A percentile compares a stretch with the other conserved stretches of the same genome.
Evolutionary conservation across 2,888 invertebrate species (phyloP).

Genomic region (Sturmia bella): DNA sequence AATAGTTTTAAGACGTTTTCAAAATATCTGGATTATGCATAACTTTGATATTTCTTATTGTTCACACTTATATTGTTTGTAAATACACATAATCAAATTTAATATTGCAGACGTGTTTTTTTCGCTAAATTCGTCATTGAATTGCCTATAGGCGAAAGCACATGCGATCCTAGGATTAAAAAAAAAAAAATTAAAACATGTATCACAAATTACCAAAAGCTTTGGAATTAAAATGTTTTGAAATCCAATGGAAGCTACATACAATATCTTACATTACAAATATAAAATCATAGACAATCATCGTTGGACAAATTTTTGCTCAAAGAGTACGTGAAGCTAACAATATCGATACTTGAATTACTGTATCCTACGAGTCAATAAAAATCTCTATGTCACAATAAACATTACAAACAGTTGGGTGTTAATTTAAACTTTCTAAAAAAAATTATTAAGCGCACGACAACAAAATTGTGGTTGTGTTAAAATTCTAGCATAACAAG

Average conservation of each 20-base stretch:
- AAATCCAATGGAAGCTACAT: slow-evolving; percentile 21
- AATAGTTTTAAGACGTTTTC: slow-evolving; percentile 34
- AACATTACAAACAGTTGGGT: slow-evolving; percentile 15
- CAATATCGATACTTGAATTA: slow-evolving; percentile 9
- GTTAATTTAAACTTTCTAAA: slow-evolving; percentile 48
- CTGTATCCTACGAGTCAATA: slow-evolving; percentile 4
- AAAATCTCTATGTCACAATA: slow-evolving; percentile 11
- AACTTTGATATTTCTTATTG: slow-evolving; percentile 10
- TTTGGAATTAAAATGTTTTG: not conserved
- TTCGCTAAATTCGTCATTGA: slow-evolving; percentile 55
- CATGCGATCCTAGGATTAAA: slow-evolving; percentile 63
- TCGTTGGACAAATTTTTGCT: not conserved
- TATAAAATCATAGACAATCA: not conserved
- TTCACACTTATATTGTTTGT: not conserved
- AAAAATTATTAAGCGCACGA: slow-evolving; percentile 14
- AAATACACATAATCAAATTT: too few species aligned
- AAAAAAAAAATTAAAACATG: slow-evolving; percentile 41
- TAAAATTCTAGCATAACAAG: slow-evolving; percentile 49
- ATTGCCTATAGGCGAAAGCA: slow-evolving; percentile 55
- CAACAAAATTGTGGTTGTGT: slow-evolving; percentile 28
- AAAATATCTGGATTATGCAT: slow-evolving; percentile 38
- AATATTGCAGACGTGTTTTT: slow-evolving; percentile 55
- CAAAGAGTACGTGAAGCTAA: slow-evolving; percentile 5
- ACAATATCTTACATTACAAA: slow-evolving; percentile 13
- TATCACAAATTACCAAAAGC: slow-evolving; percentile 14